Evolutionary conservation across 2,888 invertebrate genomes (phyloP).

Genomic region (Calameuta idolon): DNA sequence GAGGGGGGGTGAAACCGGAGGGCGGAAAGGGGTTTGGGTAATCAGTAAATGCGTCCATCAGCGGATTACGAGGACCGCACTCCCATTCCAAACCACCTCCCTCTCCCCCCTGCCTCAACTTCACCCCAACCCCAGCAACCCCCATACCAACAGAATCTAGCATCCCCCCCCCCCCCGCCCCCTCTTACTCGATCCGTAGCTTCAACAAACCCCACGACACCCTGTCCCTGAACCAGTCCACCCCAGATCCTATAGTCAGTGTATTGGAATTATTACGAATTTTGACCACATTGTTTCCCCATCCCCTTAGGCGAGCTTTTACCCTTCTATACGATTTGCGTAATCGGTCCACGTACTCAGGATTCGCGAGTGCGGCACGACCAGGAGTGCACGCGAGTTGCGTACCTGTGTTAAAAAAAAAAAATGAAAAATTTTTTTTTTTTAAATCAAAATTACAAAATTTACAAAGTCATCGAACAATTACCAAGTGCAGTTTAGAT

Average conservation of each 20-base stretch:
- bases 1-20: background rate
- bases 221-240: background rate
- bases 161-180: background rate
- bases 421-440: too few species aligned
- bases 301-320: background rate
- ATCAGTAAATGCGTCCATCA: slow-evolving; percentile 63
- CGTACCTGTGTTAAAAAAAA: background rate
- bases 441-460: background rate
- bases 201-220: slow-evolving; percentile 4
- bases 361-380: background rate
- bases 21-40: slow-evolving; percentile 49
- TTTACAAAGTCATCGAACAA: background rate
- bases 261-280: slow-evolving; percentile 13
- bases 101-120: slow-evolving; percentile 15
- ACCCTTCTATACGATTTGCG: background rate
- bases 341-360: background rate
- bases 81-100: slow-evolving; percentile 33
- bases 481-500: too few species aligned
- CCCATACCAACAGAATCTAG: slow-evolving; percentile 29
- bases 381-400: background rate
- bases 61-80: slow-evolving; percentile 58
- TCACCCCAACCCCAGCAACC: slow-evolving; percentile 25
- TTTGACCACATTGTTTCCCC: slow-evolving; percentile 6
- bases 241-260: background rate
- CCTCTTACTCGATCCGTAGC: background rate